Percentiles rank a stretch among this genome's conserved stretches.
Conservation (phyloP, 2,888 invertebrate species). For the Cabera pusaria region DNA sequence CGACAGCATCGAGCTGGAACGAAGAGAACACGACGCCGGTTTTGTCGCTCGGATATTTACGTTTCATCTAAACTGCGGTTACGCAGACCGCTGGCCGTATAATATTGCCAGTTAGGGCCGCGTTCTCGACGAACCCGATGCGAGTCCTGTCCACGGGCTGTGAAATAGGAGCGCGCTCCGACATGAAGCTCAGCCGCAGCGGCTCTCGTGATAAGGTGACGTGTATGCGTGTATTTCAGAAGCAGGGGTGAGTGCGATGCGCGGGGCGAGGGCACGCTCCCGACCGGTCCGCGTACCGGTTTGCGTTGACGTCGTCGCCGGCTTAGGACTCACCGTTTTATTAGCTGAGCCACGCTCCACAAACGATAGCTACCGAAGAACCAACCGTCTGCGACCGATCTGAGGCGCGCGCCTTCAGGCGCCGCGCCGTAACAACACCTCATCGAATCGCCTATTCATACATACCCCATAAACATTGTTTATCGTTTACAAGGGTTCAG, state of each 20-base stretch:
- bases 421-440: slow-evolving; percentile 38
- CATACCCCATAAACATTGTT: slow-evolving; percentile 5
- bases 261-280: slow-evolving; percentile 47
- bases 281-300: slow-evolving; percentile 79
- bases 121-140: slow-evolving; percentile 64
- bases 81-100: slow-evolving; percentile 46
- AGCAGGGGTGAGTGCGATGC: slow-evolving; percentile 53
- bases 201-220: slow-evolving; percentile 70
- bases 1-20: slow-evolving; percentile 27
- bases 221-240: slow-evolving; percentile 76
- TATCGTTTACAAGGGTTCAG: background rate
- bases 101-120: slow-evolving; percentile 64
- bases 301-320: slow-evolving; percentile 68
- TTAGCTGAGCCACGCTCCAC: slow-evolving; percentile 77
- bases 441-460: slow-evolving; percentile 6
- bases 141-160: slow-evolving; percentile 49
- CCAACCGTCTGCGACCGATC: slow-evolving; percentile 30
- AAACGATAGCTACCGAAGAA: slow-evolving; percentile 67
- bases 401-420: slow-evolving; percentile 44
- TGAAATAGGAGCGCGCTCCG: slow-evolving; percentile 72
- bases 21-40: slow-evolving; percentile 21
- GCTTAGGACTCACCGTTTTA: slow-evolving; percentile 80
- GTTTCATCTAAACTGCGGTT: slow-evolving; percentile 61
- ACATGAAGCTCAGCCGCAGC: slow-evolving; percentile 69
- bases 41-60: slow-evolving; percentile 31